Evolutionary conservation across 2,113 vertebrate genomes (phyloP).

Genomic region (Psophia crepitans): DNA sequence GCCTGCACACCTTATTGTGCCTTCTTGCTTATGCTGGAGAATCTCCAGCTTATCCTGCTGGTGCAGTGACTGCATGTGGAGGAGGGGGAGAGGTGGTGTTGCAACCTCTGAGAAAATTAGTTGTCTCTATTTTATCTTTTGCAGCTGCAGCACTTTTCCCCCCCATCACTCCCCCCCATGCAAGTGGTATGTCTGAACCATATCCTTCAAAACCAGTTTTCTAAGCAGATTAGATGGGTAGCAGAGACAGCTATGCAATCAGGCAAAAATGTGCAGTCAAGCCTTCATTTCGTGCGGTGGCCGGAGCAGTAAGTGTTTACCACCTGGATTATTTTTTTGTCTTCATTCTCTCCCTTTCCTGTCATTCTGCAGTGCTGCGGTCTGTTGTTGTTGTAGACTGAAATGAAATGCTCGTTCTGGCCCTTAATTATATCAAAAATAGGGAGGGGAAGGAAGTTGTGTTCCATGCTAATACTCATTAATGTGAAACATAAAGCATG

Average conservation of each 20-base stretch:
- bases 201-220: constrained; percentile 75
- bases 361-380: not conserved
- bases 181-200: constrained; percentile 63
- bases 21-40: constrained; percentile 57
- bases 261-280: constrained; percentile 66
- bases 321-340: constrained; percentile 1
- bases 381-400: not conserved
- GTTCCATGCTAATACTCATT: not conserved
- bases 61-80: constrained; percentile 51
- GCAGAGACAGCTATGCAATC: constrained; percentile 73
- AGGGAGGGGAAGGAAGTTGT: constrained; percentile 21
- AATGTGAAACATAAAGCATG: not conserved
- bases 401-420: not conserved
- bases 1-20: constrained; percentile 41
- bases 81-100: constrained; percentile 60
- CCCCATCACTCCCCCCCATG: not conserved
- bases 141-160: constrained; percentile 58
- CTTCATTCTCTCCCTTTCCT: not conserved
- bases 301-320: constrained; percentile 28
- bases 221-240: constrained; percentile 72
- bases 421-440: constrained; percentile 19
- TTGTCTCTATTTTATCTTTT: constrained; percentile 70
- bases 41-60: constrained; percentile 64
- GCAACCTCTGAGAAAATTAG: constrained; percentile 68
- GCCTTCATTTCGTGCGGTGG: constrained; percentile 38